phyloP scores from a whole-genome alignment of 2,113 vertebrate genomes.

The Smithornis capensis region DNA sequence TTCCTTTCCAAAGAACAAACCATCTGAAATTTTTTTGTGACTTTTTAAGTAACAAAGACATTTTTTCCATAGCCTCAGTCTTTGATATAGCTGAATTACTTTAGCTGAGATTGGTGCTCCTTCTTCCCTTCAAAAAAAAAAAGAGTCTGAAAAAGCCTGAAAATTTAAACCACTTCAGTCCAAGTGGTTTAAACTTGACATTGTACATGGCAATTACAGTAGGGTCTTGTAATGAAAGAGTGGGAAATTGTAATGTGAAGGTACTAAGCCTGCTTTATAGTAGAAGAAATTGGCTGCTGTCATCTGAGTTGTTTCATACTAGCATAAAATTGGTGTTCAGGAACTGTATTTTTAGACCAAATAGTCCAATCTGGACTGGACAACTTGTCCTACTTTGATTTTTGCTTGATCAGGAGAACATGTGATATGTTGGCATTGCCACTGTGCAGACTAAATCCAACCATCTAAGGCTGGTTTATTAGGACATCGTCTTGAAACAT shows the following conservation, averaged over 20 bases:
- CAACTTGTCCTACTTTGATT: background rate
- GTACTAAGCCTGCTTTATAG: background rate
- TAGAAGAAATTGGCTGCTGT: background rate
- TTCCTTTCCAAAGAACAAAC: constrained; percentile 26
- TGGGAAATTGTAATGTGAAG: background rate
- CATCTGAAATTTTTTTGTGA: background rate
- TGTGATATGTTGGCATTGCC: background rate
- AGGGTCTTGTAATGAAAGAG: constrained; percentile 10
- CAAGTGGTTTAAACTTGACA: background rate
- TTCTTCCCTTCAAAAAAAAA: background rate
- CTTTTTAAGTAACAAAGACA: constrained; percentile 37
- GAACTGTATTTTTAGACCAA: constrained; percentile 21
- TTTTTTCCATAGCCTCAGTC: constrained; percentile 30
- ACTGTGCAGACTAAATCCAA: background rate
- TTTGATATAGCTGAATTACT: constrained; percentile 1
- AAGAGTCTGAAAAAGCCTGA: background rate
- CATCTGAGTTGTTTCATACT: background rate
- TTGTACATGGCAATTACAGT: constrained; percentile 5
- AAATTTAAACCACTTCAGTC: constrained; percentile 35
- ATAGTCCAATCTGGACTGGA: background rate
- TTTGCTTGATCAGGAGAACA: background rate
- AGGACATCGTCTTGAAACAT: background rate
- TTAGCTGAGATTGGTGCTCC: background rate
- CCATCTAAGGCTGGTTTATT: constrained; percentile 41
- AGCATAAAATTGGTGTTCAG: background rate